Evolutionary conservation across 2,113 vertebrate species (phyloP).

Genomic region (Coreoperca whiteheadi): DNA sequence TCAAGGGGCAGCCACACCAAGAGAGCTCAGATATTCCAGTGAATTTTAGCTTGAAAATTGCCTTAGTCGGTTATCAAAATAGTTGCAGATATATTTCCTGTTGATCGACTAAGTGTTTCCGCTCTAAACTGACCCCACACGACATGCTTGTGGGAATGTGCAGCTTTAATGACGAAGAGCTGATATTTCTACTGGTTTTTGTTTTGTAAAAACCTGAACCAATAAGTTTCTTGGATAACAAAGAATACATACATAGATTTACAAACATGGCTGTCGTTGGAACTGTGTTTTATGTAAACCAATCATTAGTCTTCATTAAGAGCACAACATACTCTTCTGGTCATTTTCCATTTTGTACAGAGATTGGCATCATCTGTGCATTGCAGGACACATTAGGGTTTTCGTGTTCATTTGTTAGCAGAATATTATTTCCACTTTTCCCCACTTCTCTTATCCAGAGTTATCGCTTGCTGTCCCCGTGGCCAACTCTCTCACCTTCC

Average conservation of each 20-base stretch:
- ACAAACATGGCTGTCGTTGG: not conserved
- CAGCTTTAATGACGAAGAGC: not conserved
- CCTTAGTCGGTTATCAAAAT: too few species aligned
- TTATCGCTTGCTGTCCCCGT: conserved; percentile 94
- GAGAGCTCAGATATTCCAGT: not conserved
- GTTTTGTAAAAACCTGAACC: not conserved
- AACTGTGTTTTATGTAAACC: not conserved
- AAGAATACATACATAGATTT: not conserved
- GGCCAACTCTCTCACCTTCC: conserved; percentile 93
- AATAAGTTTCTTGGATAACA: not conserved
- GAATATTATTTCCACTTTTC: not conserved
- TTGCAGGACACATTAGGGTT: not conserved
- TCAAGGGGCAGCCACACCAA: too few species aligned
- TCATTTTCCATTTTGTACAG: not conserved
- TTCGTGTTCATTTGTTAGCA: not conserved
- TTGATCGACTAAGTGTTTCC: not conserved
- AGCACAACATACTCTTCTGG: not conserved
- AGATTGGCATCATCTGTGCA: not conserved
- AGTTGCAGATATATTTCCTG: too few species aligned
- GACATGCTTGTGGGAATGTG: not conserved
- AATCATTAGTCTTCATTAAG: not conserved
- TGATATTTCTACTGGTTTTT: not conserved
- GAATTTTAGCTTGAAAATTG: too few species aligned
- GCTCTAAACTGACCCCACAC: not conserved
- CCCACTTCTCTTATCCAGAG: conserved; percentile 80